These are phyloP conservation scores for Meloe dianella DNA, from an alignment of 2,888 invertebrate species.

Conservation along the genomic window DNA sequence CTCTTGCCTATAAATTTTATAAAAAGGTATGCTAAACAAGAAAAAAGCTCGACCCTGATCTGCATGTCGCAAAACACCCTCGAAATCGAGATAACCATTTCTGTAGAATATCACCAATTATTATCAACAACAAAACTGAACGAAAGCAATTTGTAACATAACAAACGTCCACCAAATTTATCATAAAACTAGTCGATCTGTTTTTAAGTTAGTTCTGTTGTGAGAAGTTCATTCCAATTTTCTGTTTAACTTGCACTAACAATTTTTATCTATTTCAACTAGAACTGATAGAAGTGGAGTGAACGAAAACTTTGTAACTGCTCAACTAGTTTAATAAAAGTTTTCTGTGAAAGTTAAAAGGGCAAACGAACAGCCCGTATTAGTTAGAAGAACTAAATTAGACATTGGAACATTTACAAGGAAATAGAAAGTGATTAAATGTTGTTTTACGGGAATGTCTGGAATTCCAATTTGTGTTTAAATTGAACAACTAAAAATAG, in stretches of 20 bases:
- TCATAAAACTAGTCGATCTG: not conserved
- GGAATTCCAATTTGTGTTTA: not conserved
- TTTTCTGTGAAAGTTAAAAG: not conserved
- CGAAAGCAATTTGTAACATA: too few species aligned
- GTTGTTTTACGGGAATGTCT: not conserved
- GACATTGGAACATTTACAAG: not conserved
- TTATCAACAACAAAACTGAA: too few species aligned
- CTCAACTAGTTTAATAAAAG: not conserved
- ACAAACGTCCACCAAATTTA: not conserved
- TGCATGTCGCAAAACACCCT: too few species aligned
- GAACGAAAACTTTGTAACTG: not conserved
- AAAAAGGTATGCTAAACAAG: too few species aligned
- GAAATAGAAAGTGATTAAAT: not conserved
- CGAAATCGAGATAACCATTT: too few species aligned
- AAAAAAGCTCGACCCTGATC: too few species aligned
- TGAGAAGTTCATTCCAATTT: not conserved
- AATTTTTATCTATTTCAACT: not conserved
- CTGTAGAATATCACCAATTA: too few species aligned
- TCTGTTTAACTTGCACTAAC: not conserved
- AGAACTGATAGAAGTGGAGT: not conserved
- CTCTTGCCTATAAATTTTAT: too few species aligned
- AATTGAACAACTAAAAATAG: conserved; percentile 1
- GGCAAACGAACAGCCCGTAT: not conserved
- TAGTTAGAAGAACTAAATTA: not conserved
- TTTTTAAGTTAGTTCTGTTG: too few species aligned